These are phyloP conservation scores for Cotesia chilonis DNA, from an alignment of 1,140 invertebrate genomes.

Conservation along the genomic window DNA sequence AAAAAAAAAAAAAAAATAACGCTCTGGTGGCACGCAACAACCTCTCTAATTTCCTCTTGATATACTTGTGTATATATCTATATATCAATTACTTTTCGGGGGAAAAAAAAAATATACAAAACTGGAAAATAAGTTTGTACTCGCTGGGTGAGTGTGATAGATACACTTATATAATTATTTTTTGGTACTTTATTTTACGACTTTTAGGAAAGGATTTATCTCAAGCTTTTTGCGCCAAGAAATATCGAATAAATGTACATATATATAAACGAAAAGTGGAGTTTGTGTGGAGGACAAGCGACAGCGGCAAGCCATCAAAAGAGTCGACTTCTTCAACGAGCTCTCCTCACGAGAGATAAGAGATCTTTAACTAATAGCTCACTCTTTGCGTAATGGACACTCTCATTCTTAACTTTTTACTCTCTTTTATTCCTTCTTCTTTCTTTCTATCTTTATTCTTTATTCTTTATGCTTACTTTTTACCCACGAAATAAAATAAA, in stretches of 20 bases:
- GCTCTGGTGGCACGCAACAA: constrained; percentile 27
- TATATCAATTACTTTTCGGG: neutral
- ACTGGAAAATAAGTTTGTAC: too few relatives aligned
- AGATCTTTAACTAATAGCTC: constrained; percentile 37
- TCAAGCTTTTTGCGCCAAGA: neutral
- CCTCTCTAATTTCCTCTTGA: constrained; percentile 11
- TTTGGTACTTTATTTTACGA: constrained; percentile 3
- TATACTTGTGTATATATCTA: too few relatives aligned
- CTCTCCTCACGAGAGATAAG: constrained; percentile 30
- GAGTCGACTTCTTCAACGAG: constrained; percentile 32
- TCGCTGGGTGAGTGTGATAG: neutral
- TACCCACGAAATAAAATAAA: too few relatives aligned
- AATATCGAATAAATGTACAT: neutral
- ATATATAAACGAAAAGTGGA: constrained; percentile 14
- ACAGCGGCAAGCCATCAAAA: constrained; percentile 33
- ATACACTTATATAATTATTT: constrained; percentile 1
- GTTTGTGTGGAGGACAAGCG: neutral
- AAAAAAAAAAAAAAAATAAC: constrained; percentile 16
- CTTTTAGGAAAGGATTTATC: constrained; percentile 11
- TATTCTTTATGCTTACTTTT: too few relatives aligned
- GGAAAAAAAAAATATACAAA: constrained; percentile 4
- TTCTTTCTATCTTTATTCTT: too few relatives aligned
- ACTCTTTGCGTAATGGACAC: constrained; percentile 36
- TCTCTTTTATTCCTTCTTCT: neutral
- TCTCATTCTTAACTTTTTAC: constrained; percentile 32